A percentile compares a stretch with the other conserved stretches of the same genome.
Conservation (phyloP, 2,888 invertebrate species). For the Nezara viridula region DNA sequence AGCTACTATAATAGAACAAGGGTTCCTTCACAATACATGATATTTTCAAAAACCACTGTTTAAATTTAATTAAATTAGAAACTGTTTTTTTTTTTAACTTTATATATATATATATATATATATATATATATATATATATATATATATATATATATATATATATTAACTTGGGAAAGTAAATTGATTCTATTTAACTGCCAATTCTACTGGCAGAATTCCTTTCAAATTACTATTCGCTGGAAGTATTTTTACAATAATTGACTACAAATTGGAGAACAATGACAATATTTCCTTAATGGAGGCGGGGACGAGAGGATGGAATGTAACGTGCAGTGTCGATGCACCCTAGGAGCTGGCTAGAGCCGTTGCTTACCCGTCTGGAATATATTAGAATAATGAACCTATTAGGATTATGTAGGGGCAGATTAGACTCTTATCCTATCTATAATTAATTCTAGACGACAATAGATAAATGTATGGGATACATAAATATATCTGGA, state of each 20-base stretch:
- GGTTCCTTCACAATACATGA: too few species aligned
- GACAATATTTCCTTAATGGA: not conserved
- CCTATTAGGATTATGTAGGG: not conserved
- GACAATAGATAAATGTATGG: not conserved
- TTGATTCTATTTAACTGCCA: not conserved
- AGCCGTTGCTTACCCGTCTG: not conserved
- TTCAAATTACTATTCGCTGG: not conserved
- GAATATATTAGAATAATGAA: slow-evolving; percentile 39
- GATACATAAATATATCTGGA: slow-evolving; percentile 23
- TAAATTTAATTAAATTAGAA: too few species aligned
- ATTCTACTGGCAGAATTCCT: not conserved
- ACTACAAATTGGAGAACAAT: slow-evolving; percentile 10
- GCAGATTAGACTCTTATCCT: not conserved
- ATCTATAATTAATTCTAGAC: not conserved
- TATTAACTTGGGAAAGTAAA: too few species aligned
- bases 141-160: too few species aligned
- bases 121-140: too few species aligned
- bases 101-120: too few species aligned
- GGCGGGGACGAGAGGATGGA: not conserved
- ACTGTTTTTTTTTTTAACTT: too few species aligned
- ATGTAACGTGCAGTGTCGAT: not conserved
- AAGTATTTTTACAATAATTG: not conserved
- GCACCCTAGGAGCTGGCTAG: not conserved
- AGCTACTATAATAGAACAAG: too few species aligned
- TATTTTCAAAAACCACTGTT: too few species aligned